Percentiles rank a stretch among this genome's conserved stretches.
Evolutionary conservation across 2,113 vertebrate species (phyloP).

Genomic region (Noctilio leporinus): DNA sequence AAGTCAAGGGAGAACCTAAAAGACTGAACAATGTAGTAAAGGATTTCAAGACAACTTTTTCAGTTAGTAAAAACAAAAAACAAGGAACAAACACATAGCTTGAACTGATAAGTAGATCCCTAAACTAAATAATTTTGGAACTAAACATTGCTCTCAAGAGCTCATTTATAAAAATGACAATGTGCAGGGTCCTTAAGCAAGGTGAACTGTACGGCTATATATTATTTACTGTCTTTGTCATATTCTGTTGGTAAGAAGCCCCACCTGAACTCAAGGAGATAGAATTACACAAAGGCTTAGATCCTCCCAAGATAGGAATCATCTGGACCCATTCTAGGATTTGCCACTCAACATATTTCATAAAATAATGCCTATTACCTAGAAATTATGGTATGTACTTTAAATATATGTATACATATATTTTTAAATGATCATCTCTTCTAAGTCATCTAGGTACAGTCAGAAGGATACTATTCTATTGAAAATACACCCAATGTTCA

Average conservation of each 20-base stretch:
- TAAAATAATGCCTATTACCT: background rate
- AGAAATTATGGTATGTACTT: background rate
- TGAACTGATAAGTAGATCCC: background rate
- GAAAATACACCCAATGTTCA: background rate
- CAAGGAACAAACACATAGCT: background rate
- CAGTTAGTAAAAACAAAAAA: background rate
- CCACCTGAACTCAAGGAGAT: too few relatives aligned
- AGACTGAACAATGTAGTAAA: background rate
- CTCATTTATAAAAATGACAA: background rate
- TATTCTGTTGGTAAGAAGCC: background rate
- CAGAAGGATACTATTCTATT: background rate
- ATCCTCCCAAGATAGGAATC: fast-evolving
- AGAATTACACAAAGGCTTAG: background rate
- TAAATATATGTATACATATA: too few relatives aligned
- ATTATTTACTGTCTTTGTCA: background rate
- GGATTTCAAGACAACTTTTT: background rate
- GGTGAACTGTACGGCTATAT: background rate
- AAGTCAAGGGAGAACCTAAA: background rate
- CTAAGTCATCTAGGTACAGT: background rate
- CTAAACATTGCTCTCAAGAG: background rate
- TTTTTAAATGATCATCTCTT: background rate
- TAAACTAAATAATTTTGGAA: background rate
- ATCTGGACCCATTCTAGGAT: background rate
- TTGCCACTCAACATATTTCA: background rate
- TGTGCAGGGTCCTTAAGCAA: background rate